A percentile compares a stretch with the other conserved stretches of the same genome.
phyloP scores from a whole-genome alignment of 1,140 invertebrate species.

The Hylaeus volcanicus region DNA sequence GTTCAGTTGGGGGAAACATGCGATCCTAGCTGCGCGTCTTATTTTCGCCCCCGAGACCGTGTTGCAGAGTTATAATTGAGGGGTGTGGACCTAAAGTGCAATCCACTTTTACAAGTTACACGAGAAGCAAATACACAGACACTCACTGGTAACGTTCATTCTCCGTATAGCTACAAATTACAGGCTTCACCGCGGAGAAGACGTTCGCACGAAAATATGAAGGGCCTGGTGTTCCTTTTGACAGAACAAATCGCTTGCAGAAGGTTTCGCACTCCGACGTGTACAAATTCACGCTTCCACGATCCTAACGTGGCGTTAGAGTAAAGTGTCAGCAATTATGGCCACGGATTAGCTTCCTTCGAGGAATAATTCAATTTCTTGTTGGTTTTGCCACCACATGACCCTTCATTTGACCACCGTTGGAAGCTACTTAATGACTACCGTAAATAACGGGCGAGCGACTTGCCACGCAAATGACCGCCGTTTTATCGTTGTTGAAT shows the following conservation, averaged over 20 bases:
- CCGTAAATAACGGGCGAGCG: conserved; percentile 44
- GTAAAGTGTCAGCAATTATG: not conserved
- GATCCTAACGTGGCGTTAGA: too few species aligned
- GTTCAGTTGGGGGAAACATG: not conserved
- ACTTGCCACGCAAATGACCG: conserved; percentile 37
- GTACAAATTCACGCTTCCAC: too few species aligned
- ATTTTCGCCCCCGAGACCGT: not conserved
- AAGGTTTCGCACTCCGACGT: too few species aligned
- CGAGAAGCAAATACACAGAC: not conserved
- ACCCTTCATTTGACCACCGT: conserved; percentile 40
- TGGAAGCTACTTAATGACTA: conserved; percentile 41
- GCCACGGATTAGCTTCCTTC: conserved; percentile 14
- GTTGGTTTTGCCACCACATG: not conserved
- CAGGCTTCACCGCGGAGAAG: not conserved
- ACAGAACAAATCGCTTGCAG: not conserved
- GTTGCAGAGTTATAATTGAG: conserved; percentile 33
- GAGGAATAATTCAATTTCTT: conserved; percentile 40
- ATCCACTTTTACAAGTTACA: conserved; percentile 29
- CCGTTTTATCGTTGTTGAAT: conserved; percentile 14
- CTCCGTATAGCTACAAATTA: conserved; percentile 19
- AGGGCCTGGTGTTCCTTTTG: not conserved
- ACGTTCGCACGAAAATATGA: conserved; percentile 5
- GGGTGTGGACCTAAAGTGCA: conserved; percentile 15
- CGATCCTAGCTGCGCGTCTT: conserved; percentile 8
- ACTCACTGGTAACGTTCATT: conserved; percentile 23